Percentiles rank a stretch among this genome's conserved stretches.
phyloP scores from a whole-genome alignment of 2,797 vertebrate genomes.

The Eulemur mongoz region DNA sequence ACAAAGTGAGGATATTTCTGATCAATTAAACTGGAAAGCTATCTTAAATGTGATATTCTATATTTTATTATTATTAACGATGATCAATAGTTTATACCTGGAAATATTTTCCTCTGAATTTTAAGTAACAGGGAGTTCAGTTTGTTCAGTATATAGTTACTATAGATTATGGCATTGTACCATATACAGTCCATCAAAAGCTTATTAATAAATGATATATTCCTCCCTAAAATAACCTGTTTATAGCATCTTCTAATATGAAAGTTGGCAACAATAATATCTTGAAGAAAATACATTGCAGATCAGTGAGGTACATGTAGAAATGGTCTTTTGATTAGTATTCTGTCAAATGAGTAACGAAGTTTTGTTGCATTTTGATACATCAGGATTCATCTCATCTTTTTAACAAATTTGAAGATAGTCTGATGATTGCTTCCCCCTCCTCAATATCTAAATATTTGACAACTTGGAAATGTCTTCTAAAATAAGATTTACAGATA shows the following conservation, averaged over 20 bases:
- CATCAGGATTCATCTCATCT: background rate
- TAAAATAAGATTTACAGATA: conserved; percentile 7
- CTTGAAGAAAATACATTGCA: background rate
- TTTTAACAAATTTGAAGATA: background rate
- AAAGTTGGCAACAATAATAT: background rate
- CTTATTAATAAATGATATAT: background rate
- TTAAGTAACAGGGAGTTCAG: conserved; percentile 1
- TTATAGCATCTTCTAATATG: background rate
- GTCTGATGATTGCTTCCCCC: background rate
- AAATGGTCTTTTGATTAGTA: conserved; percentile 37
- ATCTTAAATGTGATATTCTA: background rate
- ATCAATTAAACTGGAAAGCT: background rate
- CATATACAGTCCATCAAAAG: background rate
- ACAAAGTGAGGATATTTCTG: conserved; percentile 32
- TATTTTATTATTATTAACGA: background rate
- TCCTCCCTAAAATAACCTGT: conserved; percentile 2
- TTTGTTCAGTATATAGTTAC: background rate
- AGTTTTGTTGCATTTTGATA: background rate
- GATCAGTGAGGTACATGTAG: background rate
- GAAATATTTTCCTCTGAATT: background rate
- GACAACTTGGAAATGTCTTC: conserved; percentile 23
- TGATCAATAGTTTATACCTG: background rate
- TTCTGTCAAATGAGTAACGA: background rate
- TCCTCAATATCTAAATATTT: background rate
- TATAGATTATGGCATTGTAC: background rate